Conservation (phyloP, 2,888 invertebrate species). For the Coelinius sp. region DNA sequence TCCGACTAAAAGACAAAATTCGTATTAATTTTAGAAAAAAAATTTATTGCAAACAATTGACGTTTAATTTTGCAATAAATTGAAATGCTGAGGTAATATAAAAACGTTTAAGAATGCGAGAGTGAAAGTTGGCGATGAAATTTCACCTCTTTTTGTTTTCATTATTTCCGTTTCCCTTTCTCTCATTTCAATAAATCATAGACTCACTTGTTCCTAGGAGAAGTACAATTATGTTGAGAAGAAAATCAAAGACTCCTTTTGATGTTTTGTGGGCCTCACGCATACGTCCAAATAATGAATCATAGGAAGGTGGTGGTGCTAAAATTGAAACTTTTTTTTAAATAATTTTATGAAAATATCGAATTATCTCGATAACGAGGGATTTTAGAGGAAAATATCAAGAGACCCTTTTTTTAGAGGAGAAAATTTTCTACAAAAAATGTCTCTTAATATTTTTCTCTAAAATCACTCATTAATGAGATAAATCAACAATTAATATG, state of each 20-base stretch:
- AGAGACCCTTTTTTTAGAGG: no score
- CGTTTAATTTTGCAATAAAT: no score
- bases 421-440: no score
- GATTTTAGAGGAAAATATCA: neutral
- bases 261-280: slow-evolving; percentile 76
- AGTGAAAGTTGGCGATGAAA: neutral
- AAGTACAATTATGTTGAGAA: slow-evolving; percentile 75
- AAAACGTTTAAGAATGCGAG: neutral
- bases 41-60: no score
- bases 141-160: neutral
- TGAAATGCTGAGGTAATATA: neutral
- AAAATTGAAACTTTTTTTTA: no score
- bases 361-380: no score
- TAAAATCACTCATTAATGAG: no score
- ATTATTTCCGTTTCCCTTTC: neutral
- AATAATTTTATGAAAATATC: no score
- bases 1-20: slow-evolving; percentile 74
- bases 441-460: no score
- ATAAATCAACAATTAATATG: no score
- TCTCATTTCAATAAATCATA: neutral
- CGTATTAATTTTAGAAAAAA: neutral
- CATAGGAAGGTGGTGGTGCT: slow-evolving; percentile 79
- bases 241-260: slow-evolving; percentile 75
- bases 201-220: slow-evolving; percentile 77
- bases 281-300: slow-evolving; percentile 78